Evolutionary conservation across 2,888 invertebrate genomes (phyloP).

Genomic region (Erpobdella octoculata): DNA sequence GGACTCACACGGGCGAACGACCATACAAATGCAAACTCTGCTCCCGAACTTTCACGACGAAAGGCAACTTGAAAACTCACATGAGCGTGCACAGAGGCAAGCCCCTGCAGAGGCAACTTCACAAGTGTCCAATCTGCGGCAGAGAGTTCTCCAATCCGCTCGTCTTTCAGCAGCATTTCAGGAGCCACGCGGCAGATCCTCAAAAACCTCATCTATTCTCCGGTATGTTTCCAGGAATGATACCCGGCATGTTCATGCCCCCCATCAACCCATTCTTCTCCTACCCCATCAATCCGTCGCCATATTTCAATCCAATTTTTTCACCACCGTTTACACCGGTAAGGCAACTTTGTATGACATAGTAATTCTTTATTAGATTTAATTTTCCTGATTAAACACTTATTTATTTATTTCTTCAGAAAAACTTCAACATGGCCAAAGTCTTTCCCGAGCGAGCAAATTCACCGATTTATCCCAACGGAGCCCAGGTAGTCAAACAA

Average conservation of each 20-base stretch:
- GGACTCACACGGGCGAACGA: conserved; percentile 51
- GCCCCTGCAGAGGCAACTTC: conserved; percentile 69
- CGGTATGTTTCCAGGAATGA: conserved; percentile 3
- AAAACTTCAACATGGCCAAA: conserved; percentile 10
- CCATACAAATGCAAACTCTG: conserved; percentile 52
- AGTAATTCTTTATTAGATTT: no score
- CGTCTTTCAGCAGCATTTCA: conserved; percentile 87
- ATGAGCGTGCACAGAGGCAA: conserved; percentile 97
- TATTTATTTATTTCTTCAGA: neutral
- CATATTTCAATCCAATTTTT: conserved; percentile 10
- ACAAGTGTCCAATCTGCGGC: conserved; percentile 83
- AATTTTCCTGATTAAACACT: neutral
- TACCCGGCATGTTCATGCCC: conserved; percentile 13
- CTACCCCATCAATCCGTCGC: conserved; percentile 12
- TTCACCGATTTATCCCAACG: neutral
- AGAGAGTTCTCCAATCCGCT: conserved; percentile 87
- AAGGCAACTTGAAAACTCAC: conserved; percentile 98
- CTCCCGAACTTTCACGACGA: conserved; percentile 88
- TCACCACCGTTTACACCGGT: conserved; percentile 10
- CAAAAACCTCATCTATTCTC: conserved; percentile 26
- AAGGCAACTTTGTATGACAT: neutral
- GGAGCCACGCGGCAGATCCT: conserved; percentile 61
- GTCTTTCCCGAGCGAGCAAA: neutral
- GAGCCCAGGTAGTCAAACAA: neutral
- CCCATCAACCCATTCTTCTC: conserved; percentile 3